phyloP scores from a whole-genome alignment of 2,797 vertebrate species.

The Rousettus madagascariensis region DNA sequence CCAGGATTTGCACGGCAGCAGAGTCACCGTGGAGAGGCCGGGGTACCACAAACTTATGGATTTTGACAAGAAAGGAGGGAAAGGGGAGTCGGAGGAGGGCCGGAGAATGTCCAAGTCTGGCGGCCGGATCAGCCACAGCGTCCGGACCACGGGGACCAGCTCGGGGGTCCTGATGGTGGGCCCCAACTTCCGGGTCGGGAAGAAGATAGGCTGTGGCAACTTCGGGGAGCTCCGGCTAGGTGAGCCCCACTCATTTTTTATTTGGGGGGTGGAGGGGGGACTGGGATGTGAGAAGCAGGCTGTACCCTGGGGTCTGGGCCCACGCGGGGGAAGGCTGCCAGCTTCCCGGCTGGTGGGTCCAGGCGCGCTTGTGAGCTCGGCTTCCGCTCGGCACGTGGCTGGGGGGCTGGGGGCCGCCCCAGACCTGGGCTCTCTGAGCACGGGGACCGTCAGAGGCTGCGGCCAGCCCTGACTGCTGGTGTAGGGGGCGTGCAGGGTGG shows the following conservation, averaged over 20 bases:
- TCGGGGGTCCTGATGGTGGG: conserved; percentile 99
- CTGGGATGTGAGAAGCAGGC: not conserved
- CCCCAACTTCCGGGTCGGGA: conserved; percentile 98
- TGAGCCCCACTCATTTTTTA: conserved; percentile 63
- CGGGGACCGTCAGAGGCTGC: accelerated
- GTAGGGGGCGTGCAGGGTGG: not conserved
- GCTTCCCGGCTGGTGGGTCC: not conserved
- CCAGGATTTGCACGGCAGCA: conserved; percentile 95
- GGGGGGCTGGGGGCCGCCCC: not conserved
- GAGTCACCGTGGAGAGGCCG: conserved; percentile 99
- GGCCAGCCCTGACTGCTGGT: not conserved
- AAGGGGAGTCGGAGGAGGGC: conserved; percentile 96
- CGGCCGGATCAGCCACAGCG: conserved; percentile 91
- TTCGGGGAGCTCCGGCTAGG: conserved; percentile 98
- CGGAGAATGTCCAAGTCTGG: conserved; percentile 97
- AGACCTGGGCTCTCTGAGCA: not conserved
- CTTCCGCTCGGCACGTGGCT: too few relatives aligned
- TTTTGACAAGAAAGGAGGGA: conserved; percentile 99
- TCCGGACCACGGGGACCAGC: conserved; percentile 93
- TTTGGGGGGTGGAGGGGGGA: not conserved
- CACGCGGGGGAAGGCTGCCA: not conserved
- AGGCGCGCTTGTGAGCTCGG: not conserved
- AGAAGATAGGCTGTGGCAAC: conserved; percentile 99
- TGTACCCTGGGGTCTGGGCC: not conserved
- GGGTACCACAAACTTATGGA: conserved; percentile 99